Percentiles rank a stretch among this genome's conserved stretches.
These are phyloP conservation scores for Zele albiditarsus DNA, from an alignment of 2,888 invertebrate species.

Conservation along the genomic window DNA sequence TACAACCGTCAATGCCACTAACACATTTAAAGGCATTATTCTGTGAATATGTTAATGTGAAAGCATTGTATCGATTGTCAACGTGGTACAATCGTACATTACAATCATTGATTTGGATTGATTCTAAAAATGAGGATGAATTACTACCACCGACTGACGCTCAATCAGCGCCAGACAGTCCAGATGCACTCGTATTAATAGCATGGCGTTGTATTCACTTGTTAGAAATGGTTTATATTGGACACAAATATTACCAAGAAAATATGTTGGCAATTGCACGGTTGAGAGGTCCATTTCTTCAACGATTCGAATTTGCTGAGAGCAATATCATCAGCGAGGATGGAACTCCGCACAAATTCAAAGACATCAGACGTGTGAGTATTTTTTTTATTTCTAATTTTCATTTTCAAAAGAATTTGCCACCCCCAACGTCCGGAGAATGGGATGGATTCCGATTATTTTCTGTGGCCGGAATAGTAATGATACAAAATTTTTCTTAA, in stretches of 20 bases:
- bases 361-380: conserved; percentile 63
- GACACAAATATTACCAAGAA: conserved; percentile 78
- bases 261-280: conserved; percentile 80
- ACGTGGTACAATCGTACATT: conserved; percentile 75
- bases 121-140: conserved; percentile 71
- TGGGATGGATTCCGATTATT: too few species aligned
- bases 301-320: conserved; percentile 76
- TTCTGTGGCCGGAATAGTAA: too few species aligned
- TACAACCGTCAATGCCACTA: conserved; percentile 82
- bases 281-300: conserved; percentile 76
- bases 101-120: conserved; percentile 78
- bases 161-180: conserved; percentile 57
- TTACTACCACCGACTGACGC: conserved; percentile 58
- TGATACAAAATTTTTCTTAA: too few species aligned
- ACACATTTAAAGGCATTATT: conserved; percentile 83
- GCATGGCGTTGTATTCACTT: conserved; percentile 80
- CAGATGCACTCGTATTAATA: conserved; percentile 79
- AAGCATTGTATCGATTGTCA: conserved; percentile 76
- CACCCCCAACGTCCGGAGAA: too few species aligned
- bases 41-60: conserved; percentile 78
- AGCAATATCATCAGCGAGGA: conserved; percentile 70
- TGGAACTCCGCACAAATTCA: conserved; percentile 56
- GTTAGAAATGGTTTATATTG: conserved; percentile 75
- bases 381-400: conserved; percentile 5
- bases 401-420: not conserved